These are phyloP conservation scores for Myathropa florea DNA, from an alignment of 2,888 invertebrate genomes.

Conservation along the genomic window DNA sequence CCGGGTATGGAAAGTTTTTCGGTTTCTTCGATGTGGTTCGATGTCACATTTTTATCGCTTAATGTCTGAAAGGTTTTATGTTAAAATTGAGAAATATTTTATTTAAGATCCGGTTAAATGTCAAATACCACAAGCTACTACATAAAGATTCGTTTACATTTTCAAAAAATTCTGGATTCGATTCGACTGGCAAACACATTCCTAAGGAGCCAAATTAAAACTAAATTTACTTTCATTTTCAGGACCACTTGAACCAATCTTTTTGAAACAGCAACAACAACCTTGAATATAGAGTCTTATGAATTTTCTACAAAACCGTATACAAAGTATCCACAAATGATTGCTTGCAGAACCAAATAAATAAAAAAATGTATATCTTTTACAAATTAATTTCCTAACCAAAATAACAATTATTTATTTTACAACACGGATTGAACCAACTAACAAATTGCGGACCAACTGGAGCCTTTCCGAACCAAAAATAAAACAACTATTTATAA, in stretches of 20 bases:
- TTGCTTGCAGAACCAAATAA: slow-evolving; percentile 1
- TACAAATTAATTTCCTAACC: slow-evolving; percentile 20
- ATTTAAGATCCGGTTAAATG: too few relatives aligned
- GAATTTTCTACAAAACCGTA: slow-evolving; percentile 57
- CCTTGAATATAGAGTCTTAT: slow-evolving; percentile 44
- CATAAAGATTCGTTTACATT: too few relatives aligned
- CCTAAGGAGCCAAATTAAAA: not conserved
- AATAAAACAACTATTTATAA: slow-evolving; percentile 30
- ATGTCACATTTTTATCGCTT: too few relatives aligned
- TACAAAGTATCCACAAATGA: slow-evolving; percentile 1
- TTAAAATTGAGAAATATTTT: too few relatives aligned
- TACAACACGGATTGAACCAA: slow-evolving; percentile 36
- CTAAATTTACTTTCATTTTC: not conserved
- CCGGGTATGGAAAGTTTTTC: too few relatives aligned
- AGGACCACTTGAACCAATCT: slow-evolving; percentile 40
- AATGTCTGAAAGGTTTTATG: too few relatives aligned
- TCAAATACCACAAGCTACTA: too few relatives aligned
- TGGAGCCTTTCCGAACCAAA: slow-evolving; percentile 28
- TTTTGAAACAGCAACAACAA: slow-evolving; percentile 2
- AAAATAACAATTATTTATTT: slow-evolving; percentile 2
- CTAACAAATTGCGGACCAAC: slow-evolving; percentile 58
- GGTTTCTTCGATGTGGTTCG: too few relatives aligned
- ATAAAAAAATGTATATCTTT: slow-evolving; percentile 16
- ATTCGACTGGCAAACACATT: not conserved
- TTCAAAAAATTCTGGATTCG: slow-evolving; percentile 38